Evolutionary conservation across 2,797 vertebrate genomes (phyloP).

Genomic region (Leucoraja ocellata): DNA sequence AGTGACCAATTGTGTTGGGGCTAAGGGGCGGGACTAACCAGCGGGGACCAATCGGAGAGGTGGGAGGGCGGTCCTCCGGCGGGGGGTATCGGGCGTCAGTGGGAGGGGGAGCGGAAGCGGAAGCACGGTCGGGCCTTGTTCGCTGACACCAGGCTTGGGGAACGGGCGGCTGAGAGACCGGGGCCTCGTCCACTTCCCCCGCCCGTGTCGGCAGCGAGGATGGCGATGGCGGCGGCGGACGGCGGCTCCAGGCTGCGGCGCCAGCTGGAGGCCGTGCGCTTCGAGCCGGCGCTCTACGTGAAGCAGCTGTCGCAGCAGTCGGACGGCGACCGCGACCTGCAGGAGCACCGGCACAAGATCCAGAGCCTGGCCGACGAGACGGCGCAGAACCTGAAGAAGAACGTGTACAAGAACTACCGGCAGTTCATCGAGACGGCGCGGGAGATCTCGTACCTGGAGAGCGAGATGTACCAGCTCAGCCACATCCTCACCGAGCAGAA

Average conservation of each 20-base stretch:
- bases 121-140: too few relatives aligned
- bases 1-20: too few relatives aligned
- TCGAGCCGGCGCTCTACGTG: constrained; percentile 82
- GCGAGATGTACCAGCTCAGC: constrained; percentile 98
- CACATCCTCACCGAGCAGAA: constrained; percentile 98
- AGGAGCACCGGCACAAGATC: constrained; percentile 91
- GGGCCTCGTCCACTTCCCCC: not conserved
- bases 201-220: not conserved
- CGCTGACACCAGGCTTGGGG: too few relatives aligned
- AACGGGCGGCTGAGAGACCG: too few relatives aligned
- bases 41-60: too few relatives aligned
- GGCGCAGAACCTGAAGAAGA: constrained; percentile 94
- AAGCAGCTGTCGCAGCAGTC: constrained; percentile 94
- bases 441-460: constrained; percentile 96
- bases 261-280: constrained; percentile 80
- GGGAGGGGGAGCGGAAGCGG: too few relatives aligned
- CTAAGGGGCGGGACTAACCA: too few relatives aligned
- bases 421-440: constrained; percentile 98
- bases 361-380: constrained; percentile 93
- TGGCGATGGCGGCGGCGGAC: constrained; percentile 52
- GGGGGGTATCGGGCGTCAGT: too few relatives aligned
- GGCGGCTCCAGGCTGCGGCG: constrained; percentile 70
- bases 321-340: constrained; percentile 88
- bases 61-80: too few relatives aligned
- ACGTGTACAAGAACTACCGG: constrained; percentile 96